Conservation (phyloP, 2,113 vertebrate species). For the Bos taurus region DNA sequence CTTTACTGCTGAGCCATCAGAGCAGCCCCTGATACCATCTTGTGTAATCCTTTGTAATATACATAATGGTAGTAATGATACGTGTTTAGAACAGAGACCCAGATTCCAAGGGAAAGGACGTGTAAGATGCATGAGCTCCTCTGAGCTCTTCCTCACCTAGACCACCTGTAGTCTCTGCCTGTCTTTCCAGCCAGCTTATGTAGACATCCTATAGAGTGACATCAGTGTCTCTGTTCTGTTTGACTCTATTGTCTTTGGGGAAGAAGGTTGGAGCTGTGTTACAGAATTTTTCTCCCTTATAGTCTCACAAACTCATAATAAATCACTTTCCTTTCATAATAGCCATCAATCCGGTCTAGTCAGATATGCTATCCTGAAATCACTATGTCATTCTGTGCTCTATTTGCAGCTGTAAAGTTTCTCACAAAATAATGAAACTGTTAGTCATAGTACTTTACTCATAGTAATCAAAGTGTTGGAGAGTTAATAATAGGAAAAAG, state of each 20-base stretch:
- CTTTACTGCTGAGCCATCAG: background rate
- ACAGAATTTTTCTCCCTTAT: background rate
- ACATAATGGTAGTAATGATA: too few species aligned
- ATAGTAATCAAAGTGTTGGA: background rate
- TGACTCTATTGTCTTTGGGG: background rate
- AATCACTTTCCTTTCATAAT: background rate
- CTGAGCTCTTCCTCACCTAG: accelerated
- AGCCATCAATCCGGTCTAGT: background rate
- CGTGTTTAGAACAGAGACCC: background rate
- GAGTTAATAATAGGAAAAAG: background rate
- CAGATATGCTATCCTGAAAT: background rate
- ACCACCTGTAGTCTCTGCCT: accelerated
- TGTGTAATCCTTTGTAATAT: background rate
- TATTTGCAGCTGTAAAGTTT: background rate
- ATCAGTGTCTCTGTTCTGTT: background rate
- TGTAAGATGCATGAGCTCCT: background rate
- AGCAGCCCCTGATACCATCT: background rate
- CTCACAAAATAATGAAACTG: background rate
- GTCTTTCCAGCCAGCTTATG: background rate
- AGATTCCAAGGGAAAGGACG: background rate
- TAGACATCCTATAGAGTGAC: background rate
- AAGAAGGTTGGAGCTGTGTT: background rate
- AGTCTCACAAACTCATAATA: background rate
- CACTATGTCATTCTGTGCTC: background rate
- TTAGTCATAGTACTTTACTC: background rate